Evolutionary conservation across 2,888 invertebrate genomes (phyloP).

Genomic region (Drosophila rellima): DNA sequence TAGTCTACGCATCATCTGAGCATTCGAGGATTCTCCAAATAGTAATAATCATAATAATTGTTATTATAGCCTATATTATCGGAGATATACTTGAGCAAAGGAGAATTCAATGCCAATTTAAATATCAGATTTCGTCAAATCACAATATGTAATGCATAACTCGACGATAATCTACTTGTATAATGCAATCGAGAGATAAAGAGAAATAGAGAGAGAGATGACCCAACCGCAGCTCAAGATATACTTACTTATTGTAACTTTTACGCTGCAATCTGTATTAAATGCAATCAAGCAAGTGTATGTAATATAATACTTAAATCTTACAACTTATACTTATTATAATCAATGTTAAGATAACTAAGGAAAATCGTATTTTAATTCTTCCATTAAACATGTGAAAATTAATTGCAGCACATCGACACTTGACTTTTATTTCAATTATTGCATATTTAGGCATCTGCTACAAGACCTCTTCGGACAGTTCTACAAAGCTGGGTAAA

Average conservation of each 20-base stretch:
- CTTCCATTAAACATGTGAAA: conserved; percentile 71
- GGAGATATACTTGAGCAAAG: conserved; percentile 30
- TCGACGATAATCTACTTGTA: conserved; percentile 3
- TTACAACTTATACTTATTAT: conserved; percentile 47
- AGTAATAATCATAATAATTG: conserved; percentile 32
- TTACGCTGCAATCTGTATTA: conserved; percentile 67
- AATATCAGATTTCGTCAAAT: conserved; percentile 12
- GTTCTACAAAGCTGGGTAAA: too few species aligned
- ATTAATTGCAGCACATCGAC: conserved; percentile 23
- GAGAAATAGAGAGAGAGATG: background rate
- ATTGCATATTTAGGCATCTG: too few species aligned
- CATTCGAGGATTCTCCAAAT: conserved; percentile 22
- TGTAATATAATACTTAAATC: conserved; percentile 58
- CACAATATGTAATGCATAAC: background rate
- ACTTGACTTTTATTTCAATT: background rate
- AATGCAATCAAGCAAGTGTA: conserved; percentile 68
- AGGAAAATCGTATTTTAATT: conserved; percentile 64
- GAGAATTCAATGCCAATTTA: conserved; percentile 4
- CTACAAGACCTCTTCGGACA: too few species aligned
- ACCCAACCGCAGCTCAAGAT: conserved; percentile 44
- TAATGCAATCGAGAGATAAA: conserved; percentile 17
- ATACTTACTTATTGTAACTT: conserved; percentile 35
- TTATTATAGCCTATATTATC: conserved; percentile 34
- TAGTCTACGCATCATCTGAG: conserved; percentile 45
- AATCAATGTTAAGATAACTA: conserved; percentile 51